Conservation (phyloP, 2,797 vertebrate species). For the Macroramphosus scolopax region DNA sequence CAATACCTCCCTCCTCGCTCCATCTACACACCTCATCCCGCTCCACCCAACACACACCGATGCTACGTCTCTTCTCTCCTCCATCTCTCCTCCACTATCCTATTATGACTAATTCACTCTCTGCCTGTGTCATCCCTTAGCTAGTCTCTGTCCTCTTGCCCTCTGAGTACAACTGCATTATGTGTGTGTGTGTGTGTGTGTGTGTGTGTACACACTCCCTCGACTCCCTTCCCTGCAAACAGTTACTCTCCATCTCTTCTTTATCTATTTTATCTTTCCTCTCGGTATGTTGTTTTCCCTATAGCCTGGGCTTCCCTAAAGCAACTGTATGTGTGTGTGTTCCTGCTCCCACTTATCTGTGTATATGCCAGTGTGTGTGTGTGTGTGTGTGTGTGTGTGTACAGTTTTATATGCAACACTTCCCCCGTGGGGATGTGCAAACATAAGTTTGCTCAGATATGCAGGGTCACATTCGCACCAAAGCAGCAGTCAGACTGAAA, state of each 20-base stretch:
- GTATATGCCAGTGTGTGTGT: too few species aligned
- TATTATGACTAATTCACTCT: slow-evolving; percentile 61
- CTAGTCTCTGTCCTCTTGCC: slow-evolving; percentile 24
- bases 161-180: slow-evolving; percentile 3
- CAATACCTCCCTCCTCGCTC: neutral
- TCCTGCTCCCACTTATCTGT: too few species aligned
- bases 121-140: slow-evolving; percentile 35
- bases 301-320: slow-evolving; percentile 4
- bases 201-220: slow-evolving; percentile 1
- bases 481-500: slow-evolving; percentile 5
- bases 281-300: slow-evolving; percentile 18
- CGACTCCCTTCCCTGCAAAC: slow-evolving; percentile 6
- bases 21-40: neutral
- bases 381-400: slow-evolving; percentile 1
- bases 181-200: slow-evolving; percentile 7
- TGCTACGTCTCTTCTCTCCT: slow-evolving; percentile 13
- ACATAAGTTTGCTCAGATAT: slow-evolving; percentile 7
- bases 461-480: slow-evolving; percentile 11
- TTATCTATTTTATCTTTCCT: slow-evolving; percentile 32
- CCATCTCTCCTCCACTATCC: slow-evolving; percentile 36
- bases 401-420: slow-evolving; percentile 12
- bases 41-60: slow-evolving; percentile 11
- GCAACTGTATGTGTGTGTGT: slow-evolving; percentile 4
- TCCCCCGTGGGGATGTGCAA: neutral
- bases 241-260: slow-evolving; percentile 12